These are phyloP conservation scores for Chiloscyllium plagiosum DNA, from an alignment of 2,113 vertebrate species.

Conservation along the genomic window DNA sequence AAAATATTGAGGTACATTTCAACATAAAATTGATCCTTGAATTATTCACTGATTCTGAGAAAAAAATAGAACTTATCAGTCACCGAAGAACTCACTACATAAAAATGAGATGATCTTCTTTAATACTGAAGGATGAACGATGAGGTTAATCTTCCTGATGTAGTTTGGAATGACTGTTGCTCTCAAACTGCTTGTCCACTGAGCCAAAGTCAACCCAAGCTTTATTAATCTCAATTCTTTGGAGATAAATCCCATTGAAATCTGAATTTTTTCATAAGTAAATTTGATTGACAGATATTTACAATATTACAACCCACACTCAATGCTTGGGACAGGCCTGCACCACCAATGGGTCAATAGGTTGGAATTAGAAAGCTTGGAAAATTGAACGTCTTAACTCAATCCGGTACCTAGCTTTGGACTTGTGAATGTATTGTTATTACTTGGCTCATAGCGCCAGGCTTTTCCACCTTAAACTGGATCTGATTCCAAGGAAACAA, in stretches of 20 bases:
- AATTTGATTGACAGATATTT: not conserved
- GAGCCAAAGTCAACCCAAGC: not conserved
- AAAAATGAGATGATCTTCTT: not conserved
- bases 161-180: not conserved
- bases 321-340: not conserved
- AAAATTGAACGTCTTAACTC: not conserved
- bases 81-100: not conserved
- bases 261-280: not conserved
- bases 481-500: not conserved
- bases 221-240: not conserved
- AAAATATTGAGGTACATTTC: not conserved
- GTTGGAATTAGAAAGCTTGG: not conserved
- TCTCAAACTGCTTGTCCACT: not conserved
- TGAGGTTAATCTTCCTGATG: not conserved
- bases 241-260: not conserved
- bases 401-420: not conserved
- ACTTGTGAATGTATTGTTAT: not conserved
- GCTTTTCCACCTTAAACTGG: not conserved
- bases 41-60: not conserved
- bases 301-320: not conserved
- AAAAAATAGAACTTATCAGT: not conserved
- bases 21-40: slow-evolving; percentile 15
- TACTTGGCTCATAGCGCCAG: not conserved
- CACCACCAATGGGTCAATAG: not conserved
- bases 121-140: not conserved